A percentile compares a stretch with the other conserved stretches of the same genome.
Evolutionary conservation across 2,888 invertebrate genomes (phyloP).

Genomic region (Heliconius hortense): DNA sequence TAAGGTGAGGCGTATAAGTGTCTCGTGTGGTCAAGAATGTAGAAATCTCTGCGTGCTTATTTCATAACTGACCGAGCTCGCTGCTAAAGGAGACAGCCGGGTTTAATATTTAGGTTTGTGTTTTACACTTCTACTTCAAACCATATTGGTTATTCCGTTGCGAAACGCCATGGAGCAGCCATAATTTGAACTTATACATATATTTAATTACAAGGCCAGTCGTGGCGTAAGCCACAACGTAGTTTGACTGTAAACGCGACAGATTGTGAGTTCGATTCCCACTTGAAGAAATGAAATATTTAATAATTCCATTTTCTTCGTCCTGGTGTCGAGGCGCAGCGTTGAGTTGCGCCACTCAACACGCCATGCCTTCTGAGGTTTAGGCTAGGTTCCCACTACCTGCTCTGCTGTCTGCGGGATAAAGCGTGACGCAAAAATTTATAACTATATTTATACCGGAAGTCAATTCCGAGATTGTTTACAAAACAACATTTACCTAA

Average conservation of each 20-base stretch:
- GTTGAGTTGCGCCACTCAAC: too few relatives aligned
- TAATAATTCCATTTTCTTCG: too few relatives aligned
- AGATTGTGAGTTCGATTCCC: too few relatives aligned
- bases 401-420: too few relatives aligned
- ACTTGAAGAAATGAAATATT: too few relatives aligned
- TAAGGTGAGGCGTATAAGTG: constrained; percentile 25
- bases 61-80: constrained; percentile 34
- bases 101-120: constrained; percentile 30
- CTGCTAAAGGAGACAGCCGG: constrained; percentile 29
- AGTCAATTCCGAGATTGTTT: constrained; percentile 33
- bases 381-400: too few relatives aligned
- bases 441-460: constrained; percentile 5
- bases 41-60: constrained; percentile 31
- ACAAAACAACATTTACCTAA: constrained; percentile 30
- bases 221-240: too few relatives aligned
- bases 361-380: too few relatives aligned
- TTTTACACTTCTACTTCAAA: constrained; percentile 21
- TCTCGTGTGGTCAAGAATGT: constrained; percentile 32
- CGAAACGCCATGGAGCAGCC: background rate
- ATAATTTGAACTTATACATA: background rate
- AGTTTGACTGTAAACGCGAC: too few relatives aligned
- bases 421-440: too few relatives aligned
- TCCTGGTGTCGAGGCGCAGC: too few relatives aligned
- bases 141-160: background rate
- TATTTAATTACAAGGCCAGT: background rate